phyloP scores from a whole-genome alignment of 2,797 vertebrate genomes.

The Sibirionetta formosa region DNA sequence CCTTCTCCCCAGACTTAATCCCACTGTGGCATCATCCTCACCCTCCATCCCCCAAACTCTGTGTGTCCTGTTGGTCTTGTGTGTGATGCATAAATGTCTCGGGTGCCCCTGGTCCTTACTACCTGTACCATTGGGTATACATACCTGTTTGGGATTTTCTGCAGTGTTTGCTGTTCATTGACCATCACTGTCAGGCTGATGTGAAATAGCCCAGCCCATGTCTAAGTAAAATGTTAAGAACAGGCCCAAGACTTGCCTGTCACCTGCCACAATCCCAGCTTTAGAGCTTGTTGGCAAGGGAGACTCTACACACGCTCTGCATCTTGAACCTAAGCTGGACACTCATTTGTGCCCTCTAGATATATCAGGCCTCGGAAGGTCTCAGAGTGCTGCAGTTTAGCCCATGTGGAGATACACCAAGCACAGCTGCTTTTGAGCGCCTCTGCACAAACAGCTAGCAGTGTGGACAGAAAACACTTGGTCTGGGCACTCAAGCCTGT shows the following conservation, averaged over 20 bases:
- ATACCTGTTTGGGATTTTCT: neutral
- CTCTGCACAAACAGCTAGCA: neutral
- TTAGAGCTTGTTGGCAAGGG: neutral
- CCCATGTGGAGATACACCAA: neutral
- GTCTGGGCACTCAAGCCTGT: neutral
- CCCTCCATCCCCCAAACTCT: neutral
- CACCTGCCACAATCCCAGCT: neutral
- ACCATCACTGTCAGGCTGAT: fast-evolving
- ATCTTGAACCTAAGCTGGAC: neutral
- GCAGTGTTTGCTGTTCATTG: neutral
- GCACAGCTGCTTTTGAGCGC: neutral
- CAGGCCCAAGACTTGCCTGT: neutral
- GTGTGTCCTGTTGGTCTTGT: neutral
- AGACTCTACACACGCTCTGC: neutral
- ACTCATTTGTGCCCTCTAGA: neutral
- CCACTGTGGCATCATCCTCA: neutral
- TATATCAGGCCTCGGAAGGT: neutral
- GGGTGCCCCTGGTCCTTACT: neutral
- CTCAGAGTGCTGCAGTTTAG: neutral
- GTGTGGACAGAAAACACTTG: neutral
- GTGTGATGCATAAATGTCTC: neutral
- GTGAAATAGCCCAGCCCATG: neutral
- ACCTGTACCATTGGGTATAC: neutral
- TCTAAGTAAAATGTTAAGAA: neutral
- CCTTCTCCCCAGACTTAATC: neutral